Base-by-base conservation (phyloP, 2,113 vertebrate genomes). In the Rhinolophus sinicus region DNA sequence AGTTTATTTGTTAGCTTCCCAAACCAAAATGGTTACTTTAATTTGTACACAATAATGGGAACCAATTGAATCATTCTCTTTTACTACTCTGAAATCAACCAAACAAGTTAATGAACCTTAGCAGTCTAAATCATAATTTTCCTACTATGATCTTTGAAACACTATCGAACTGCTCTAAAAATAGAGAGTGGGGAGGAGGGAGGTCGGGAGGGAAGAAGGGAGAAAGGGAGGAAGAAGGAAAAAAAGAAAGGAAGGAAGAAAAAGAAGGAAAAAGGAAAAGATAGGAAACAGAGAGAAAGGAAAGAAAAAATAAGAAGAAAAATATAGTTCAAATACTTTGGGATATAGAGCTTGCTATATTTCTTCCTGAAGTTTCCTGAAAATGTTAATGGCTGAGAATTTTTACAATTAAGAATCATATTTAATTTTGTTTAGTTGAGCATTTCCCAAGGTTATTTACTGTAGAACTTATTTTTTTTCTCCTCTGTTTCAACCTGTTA, bases 361-460 rank as follows among this genome's bases (percentile, higher is more conserved):
- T 15, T 35, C 75, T 95, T 76, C 50, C 28, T 26, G 11, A 52
- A 77, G 12, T 64, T 85, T 78, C 40, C 54, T 19, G n/a, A 92
- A 90, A 90, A 78, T 65, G 8, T 40, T 82, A 93, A 35, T 26
- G 87, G 73, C 30, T 70, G 38, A 95, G 73, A 82, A 69, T 72
- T 75, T 84, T 65, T 96, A 13, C 9, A 58, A 18, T 76, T 44
- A 89, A 77, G n/a, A 92, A 60, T 14, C 26, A 6, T 8, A 44
- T 85, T 97, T 91, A 81, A 78, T 83, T 93, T 73, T 83, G 33
- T 62, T 90, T 67, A 82, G 16, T 40, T 81, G 50, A 82, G n/a
- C 5, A 88, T 94, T 91, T 92, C 73, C 67, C 47, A 94, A 40
- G 26, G 24, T 93, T 58, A 65, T 70, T 90, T 93, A 58, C 47